These are phyloP conservation scores for Mesorhabditis spiculigera DNA, from an alignment of 2,888 invertebrate genomes.

Conservation along the genomic window DNA sequence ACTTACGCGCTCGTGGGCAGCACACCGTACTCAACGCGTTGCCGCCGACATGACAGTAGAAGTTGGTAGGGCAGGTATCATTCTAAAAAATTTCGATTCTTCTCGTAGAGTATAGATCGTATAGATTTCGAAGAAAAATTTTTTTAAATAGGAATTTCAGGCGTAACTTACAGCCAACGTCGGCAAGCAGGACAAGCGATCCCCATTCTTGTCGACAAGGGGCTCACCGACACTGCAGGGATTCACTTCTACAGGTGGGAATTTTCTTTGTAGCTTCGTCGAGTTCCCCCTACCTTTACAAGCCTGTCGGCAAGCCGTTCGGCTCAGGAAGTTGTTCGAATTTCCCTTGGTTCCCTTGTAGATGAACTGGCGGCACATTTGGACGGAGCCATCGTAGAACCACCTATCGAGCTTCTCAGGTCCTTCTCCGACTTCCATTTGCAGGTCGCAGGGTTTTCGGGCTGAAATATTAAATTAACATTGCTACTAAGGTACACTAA, in stretches of 20 bases:
- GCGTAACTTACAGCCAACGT: conserved; percentile 18
- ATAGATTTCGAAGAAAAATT: too few species aligned
- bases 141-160: not conserved
- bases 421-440: conserved; percentile 37
- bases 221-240: conserved; percentile 52
- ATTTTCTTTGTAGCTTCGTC: not conserved
- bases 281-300: conserved; percentile 36
- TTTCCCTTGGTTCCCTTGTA: conserved; percentile 49
- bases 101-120: not conserved
- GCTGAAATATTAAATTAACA: conserved; percentile 17
- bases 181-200: conserved; percentile 42
- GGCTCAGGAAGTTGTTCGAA: conserved; percentile 48
- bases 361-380: conserved; percentile 41
- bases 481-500: too few species aligned
- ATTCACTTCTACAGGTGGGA: conserved; percentile 36
- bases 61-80: conserved; percentile 28
- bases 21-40: conserved; percentile 46
- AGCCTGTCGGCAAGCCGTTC: conserved; percentile 40
- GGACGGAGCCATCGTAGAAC: conserved; percentile 45
- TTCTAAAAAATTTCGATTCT: conserved; percentile 11
- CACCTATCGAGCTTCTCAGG: conserved; percentile 39
- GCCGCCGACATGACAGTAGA: conserved; percentile 54
- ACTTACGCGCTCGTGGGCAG: conserved; percentile 41
- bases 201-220: conserved; percentile 37
- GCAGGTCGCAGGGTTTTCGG: conserved; percentile 39